These are phyloP conservation scores for Prunella strophiata DNA, from an alignment of 2,797 vertebrate genomes.

Conservation along the genomic window DNA sequence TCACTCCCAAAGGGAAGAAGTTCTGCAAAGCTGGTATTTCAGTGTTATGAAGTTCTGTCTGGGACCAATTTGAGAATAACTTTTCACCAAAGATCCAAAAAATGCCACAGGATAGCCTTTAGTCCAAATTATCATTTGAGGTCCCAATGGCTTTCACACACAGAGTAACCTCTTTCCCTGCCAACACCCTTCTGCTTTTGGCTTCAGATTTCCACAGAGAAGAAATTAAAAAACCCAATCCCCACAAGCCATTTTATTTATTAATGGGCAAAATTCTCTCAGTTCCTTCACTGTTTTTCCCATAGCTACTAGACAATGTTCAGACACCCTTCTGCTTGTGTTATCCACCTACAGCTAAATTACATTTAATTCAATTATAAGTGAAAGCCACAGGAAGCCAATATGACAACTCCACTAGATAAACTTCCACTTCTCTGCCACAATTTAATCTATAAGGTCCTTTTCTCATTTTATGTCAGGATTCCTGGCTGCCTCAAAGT, in stretches of 20 bases:
- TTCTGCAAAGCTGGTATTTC: neutral
- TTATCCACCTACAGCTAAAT: neutral
- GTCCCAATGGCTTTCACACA: neutral
- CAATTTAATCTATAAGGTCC: neutral
- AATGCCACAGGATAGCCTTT: neutral
- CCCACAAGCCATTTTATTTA: neutral
- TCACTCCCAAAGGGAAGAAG: neutral
- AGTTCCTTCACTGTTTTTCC: neutral
- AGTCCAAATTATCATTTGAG: neutral
- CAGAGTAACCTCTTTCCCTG: neutral
- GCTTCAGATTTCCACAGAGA: neutral
- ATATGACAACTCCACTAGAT: neutral
- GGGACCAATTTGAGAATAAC: neutral
- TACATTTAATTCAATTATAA: conserved; percentile 18
- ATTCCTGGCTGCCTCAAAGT: neutral
- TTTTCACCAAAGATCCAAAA: neutral
- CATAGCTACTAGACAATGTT: neutral
- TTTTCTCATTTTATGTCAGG: neutral
- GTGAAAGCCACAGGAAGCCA: conserved; percentile 9
- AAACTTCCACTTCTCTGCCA: neutral
- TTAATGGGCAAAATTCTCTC: neutral
- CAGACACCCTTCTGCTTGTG: neutral
- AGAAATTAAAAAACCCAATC: neutral
- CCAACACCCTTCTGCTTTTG: neutral
- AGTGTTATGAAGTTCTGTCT: neutral